Base-by-base conservation (phyloP, 2,888 invertebrate genomes). In the Drosophila nr. perissopoda region DNA sequence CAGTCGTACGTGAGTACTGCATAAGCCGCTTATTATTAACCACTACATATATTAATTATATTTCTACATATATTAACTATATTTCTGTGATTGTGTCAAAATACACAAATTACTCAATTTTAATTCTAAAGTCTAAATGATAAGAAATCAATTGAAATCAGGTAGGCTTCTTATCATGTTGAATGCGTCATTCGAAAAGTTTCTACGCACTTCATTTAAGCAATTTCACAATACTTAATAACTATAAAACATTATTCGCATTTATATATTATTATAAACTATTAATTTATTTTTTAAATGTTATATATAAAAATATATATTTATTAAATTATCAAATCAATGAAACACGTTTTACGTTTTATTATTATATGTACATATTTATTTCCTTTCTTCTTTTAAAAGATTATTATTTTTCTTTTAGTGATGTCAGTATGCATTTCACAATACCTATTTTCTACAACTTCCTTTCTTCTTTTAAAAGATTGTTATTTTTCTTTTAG, bases 31-130 rank as follows among this genome's bases (percentile, higher is more conserved):
- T 49, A 64, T 63, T 58, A 40, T 56, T n/a, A 40, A 29, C 33
- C 21, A 45, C 40, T 51, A 25, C 42, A 11, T 13, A 45, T 31
- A 58, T 75, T 54, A 70, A 65, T 57, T 51, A 61, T 65, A 70
- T n/a, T n/a, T n/a, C 40, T 51, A 25, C 42, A 11, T 13, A 45
- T 31, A 58, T 75, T 54, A 70, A 65, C 53, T 51, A 61, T 65
- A 70, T n/a, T n/a, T n/a, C n/a, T n/a, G n/a, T n/a, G n/a, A n/a
- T n/a, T n/a, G 13, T n/a, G 27, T 13, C 27, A 13, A 40, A 16
- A 18, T 40, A 54, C 31, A 21, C 33, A 29, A 29, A 27, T 0
- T 40, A 3, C 0, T 1, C 11, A 4, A 8, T 27, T 38, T 38
- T 27, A 27, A 36, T 16, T 13, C 7, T n/a, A 2, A 7, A 5